Percentiles rank a stretch among this genome's conserved stretches.
Evolutionary conservation across 2,113 vertebrate genomes (phyloP).

Genomic region (Anser brachyrhynchus): DNA sequence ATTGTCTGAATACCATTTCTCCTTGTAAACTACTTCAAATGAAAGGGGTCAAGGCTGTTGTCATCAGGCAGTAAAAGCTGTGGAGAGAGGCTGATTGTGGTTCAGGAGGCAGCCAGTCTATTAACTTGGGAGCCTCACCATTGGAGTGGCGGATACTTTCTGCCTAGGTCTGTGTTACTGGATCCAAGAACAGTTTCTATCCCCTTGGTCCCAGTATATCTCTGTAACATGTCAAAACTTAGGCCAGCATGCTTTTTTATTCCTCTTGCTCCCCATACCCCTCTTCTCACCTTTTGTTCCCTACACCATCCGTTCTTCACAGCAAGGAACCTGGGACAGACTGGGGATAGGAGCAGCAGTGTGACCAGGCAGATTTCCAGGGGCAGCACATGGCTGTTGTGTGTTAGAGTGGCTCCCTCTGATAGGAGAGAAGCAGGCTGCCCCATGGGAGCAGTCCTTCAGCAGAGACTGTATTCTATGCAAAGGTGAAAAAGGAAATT

Average conservation of each 20-base stretch:
- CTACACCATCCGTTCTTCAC: accelerated
- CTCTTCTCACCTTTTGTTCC: not conserved
- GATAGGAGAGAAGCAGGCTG: accelerated
- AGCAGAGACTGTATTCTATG: not conserved
- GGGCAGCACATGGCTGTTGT: not conserved
- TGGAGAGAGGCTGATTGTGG: not conserved
- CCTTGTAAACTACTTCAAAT: not conserved
- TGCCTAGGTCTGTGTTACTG: not conserved
- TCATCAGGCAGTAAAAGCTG: not conserved
- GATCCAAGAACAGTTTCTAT: not conserved
- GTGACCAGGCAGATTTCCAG: not conserved
- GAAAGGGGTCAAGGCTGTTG: not conserved
- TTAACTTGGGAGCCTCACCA: not conserved
- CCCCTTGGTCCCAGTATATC: not conserved
- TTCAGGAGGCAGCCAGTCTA: not conserved
- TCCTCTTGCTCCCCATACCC: not conserved
- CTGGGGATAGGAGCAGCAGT: not conserved
- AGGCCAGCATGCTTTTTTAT: not conserved
- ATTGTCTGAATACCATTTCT: not conserved
- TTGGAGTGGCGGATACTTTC: not conserved
- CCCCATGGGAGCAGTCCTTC: accelerated
- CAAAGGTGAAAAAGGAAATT: not conserved
- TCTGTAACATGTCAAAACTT: not conserved
- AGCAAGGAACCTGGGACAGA: accelerated
- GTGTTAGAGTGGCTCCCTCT: accelerated